Evolutionary conservation across 2,888 invertebrate species (phyloP), one percentile per base, ranked within the genome.

Genomic region (Athalia cordata): DNA sequence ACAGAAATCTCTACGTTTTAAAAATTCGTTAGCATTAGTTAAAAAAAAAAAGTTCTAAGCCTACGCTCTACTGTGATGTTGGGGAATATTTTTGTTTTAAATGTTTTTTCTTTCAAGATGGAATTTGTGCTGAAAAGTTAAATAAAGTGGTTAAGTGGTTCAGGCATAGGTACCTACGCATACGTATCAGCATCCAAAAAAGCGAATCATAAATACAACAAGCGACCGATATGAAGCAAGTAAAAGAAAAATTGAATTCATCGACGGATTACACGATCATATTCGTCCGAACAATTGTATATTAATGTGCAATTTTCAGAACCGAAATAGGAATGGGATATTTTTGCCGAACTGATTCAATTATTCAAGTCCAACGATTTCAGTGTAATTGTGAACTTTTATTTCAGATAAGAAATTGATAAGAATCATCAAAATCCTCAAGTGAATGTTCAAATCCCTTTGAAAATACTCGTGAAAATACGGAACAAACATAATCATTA

Each of bases 11-110:
- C n/a, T 45, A n/a, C 3, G 11, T 43, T 47, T 47, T 45, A 3
- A n/a, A 29, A 64, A 64, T 64, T 64, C 47, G 47, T 43, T 64
- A 29, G n/a, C 45, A 64, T 64, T 64, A 64, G 64, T 43, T n/a
- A 11, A 6, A 29, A 29, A 29, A n/a, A n/a, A 29, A 29, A 29
- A 29, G 29, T 29, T 29, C 0, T 29, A 29, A 29, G 29, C 29
- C 29, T 29, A 29, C 29, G 29, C 29, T 29, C 29, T 29, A 29
- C 29, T 29, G 29, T 29, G 29, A 29, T 29, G 29, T 29, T 29
- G 52, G 9, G 8, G 55, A 55, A 55, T 49, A 66, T 50, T 66
- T 43, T 50, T 66, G n/a, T 66, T 47, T 66, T 0, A 2, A 29
- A 29, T 29, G 0, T 29, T 29, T 66, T 66, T 66, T 49, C 15